A percentile compares a stretch with the other conserved stretches of the same genome.
Evolutionary conservation across 2,797 vertebrate species (phyloP).

Genomic region (Lophius americanus): DNA sequence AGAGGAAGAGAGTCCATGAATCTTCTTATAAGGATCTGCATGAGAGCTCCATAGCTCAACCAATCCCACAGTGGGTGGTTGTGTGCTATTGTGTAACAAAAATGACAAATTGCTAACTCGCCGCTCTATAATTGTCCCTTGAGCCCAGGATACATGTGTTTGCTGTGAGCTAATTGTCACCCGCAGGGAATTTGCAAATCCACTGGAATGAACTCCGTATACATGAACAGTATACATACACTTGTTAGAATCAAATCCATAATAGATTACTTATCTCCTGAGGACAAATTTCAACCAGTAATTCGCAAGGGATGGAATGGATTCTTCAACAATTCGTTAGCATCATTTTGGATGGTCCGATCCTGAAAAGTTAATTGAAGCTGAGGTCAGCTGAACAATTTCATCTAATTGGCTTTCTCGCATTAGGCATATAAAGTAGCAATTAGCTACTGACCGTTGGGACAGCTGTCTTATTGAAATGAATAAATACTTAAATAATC

Average conservation of each 20-base stretch:
- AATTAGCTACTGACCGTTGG: conserved; percentile 45
- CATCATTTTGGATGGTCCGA: conserved; percentile 18
- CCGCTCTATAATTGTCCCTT: conserved; percentile 72
- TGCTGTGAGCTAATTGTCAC: conserved; percentile 75
- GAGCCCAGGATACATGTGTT: conserved; percentile 53
- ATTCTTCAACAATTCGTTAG: conserved; percentile 1
- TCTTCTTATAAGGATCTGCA: conserved; percentile 41
- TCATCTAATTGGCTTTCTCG: conserved; percentile 50
- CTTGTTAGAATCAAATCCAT: conserved; percentile 47
- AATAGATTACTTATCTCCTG: conserved; percentile 50
- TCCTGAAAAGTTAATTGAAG: conserved; percentile 36
- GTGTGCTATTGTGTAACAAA: conserved; percentile 69
- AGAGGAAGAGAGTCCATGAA: not conserved
- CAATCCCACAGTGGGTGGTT: conserved; percentile 64
- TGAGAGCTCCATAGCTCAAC: conserved; percentile 69
- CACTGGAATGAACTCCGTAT: conserved; percentile 19
- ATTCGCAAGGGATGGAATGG: not conserved
- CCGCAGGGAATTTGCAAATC: conserved; percentile 58
- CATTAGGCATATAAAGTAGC: conserved; percentile 51
- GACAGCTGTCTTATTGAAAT: conserved; percentile 36
- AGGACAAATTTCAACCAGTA: not conserved
- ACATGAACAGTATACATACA: conserved; percentile 15
- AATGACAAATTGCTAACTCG: conserved; percentile 70
- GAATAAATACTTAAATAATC: conserved; percentile 28
- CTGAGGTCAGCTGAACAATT: conserved; percentile 48